A percentile compares a stretch with the other conserved stretches of the same genome.
Conservation (phyloP, 1,140 invertebrate species). For the Nasonia longicornis region DNA sequence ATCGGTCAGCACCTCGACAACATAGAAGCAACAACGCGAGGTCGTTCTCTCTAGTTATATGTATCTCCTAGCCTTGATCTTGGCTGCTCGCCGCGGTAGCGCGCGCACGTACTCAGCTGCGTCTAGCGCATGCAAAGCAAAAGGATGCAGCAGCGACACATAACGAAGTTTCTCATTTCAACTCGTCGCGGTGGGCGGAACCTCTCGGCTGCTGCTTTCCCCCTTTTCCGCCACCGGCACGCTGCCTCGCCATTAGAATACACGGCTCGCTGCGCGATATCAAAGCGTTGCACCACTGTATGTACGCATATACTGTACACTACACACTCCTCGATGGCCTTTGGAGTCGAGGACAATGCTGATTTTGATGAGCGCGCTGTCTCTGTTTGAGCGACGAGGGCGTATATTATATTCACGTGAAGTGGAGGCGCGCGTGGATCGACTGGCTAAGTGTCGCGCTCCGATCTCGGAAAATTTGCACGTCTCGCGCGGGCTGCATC, state of each 20-base stretch:
- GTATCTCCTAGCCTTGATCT: constrained; percentile 4
- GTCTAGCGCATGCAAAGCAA: constrained; percentile 18
- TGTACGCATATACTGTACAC: neutral
- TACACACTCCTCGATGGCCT: neutral
- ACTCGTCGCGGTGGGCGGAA: constrained; percentile 3
- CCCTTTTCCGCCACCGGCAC: neutral
- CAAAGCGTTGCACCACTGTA: neutral
- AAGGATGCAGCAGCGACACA: neutral
- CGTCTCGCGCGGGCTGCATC: neutral
- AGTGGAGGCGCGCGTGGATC: neutral
- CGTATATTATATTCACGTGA: neutral
- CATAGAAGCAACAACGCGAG: too few species aligned
- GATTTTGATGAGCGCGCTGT: neutral
- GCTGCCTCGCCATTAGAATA: neutral
- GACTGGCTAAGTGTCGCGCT: neutral
- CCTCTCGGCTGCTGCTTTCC: neutral
- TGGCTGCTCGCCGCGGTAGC: neutral
- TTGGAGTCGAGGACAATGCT: neutral
- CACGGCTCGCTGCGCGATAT: constrained; percentile 22
- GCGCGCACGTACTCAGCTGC: neutral
- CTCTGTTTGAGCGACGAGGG: neutral
- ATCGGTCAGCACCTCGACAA: too few species aligned
- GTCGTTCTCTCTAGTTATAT: neutral
- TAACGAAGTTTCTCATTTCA: constrained; percentile 16
- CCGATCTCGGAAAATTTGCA: neutral